Evolutionary conservation across 2,113 vertebrate genomes (phyloP).

Genomic region (Hypanus sabinus): DNA sequence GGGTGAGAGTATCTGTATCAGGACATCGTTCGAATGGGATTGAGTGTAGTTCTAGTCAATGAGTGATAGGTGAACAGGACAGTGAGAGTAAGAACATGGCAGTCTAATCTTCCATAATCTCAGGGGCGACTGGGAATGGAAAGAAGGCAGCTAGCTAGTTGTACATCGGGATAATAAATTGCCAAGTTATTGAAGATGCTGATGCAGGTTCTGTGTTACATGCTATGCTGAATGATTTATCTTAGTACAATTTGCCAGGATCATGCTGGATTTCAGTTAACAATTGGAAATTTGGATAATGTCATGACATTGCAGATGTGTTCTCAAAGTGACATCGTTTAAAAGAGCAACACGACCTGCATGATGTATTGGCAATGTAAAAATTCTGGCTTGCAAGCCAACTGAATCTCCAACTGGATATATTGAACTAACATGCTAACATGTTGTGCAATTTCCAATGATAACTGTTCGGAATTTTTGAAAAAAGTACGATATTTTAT

Average conservation of each 20-base stretch:
- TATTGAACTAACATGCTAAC: neutral
- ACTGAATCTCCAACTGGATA: neutral
- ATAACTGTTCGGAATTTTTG: neutral
- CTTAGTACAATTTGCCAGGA: neutral
- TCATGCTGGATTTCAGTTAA: neutral
- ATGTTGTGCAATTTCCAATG: neutral
- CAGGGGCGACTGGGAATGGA: neutral
- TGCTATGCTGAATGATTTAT: neutral
- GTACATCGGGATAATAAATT: no score
- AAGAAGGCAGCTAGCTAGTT: neutral
- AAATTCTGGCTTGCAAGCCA: neutral
- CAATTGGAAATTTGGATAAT: neutral
- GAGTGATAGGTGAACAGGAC: no score
- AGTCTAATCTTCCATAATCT: no score
- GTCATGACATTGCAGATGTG: neutral
- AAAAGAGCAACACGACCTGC: neutral
- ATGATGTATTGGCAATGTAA: neutral
- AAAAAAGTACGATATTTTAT: neutral
- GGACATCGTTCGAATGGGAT: no score
- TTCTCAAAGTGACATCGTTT: neutral
- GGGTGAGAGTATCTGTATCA: no score
- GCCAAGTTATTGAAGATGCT: no score
- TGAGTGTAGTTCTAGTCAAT: no score
- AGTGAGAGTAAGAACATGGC: no score
- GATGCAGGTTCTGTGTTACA: neutral